These are phyloP conservation scores for Endotricha flammealis DNA, from an alignment of 2,888 invertebrate species.

Conservation along the genomic window DNA sequence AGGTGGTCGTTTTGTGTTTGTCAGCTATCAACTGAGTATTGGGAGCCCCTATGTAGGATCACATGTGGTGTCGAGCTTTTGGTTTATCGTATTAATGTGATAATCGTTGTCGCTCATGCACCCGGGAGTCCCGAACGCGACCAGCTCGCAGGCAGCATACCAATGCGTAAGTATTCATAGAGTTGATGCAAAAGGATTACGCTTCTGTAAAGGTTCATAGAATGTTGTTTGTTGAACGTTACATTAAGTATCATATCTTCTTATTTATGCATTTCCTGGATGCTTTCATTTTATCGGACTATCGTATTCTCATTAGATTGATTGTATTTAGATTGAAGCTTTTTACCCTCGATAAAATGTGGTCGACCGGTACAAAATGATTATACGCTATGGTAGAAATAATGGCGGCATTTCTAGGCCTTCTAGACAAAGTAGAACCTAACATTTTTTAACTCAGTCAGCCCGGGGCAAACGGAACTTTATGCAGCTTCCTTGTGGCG, in stretches of 20 bases:
- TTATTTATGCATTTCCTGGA: slow-evolving; percentile 64
- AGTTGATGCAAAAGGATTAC: slow-evolving; percentile 63
- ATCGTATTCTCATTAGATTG: slow-evolving; percentile 42
- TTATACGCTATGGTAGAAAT: slow-evolving; percentile 18
- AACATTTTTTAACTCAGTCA: not conserved
- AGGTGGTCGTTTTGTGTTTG: not conserved
- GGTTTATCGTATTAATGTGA: slow-evolving; percentile 72
- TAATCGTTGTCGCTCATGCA: slow-evolving; percentile 78
- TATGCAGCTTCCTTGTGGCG: not conserved
- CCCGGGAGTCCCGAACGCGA: slow-evolving; percentile 61
- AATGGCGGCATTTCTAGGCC: not conserved
- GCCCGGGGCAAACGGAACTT: not conserved
- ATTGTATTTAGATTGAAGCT: slow-evolving; percentile 47
- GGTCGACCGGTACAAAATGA: slow-evolving; percentile 29
- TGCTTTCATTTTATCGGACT: slow-evolving; percentile 56
- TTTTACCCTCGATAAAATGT: slow-evolving; percentile 37
- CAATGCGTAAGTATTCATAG: slow-evolving; percentile 67
- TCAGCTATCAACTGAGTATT: slow-evolving; percentile 27
- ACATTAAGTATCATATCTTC: slow-evolving; percentile 57
- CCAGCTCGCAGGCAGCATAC: slow-evolving; percentile 61
- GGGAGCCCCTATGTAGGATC: slow-evolving; percentile 43
- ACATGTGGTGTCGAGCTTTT: slow-evolving; percentile 59
- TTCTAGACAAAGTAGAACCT: not conserved
- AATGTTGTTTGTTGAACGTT: slow-evolving; percentile 61
- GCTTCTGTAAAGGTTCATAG: slow-evolving; percentile 59